Conservation (phyloP, 1,140 invertebrate species). For the Aphis gossypii region DNA sequence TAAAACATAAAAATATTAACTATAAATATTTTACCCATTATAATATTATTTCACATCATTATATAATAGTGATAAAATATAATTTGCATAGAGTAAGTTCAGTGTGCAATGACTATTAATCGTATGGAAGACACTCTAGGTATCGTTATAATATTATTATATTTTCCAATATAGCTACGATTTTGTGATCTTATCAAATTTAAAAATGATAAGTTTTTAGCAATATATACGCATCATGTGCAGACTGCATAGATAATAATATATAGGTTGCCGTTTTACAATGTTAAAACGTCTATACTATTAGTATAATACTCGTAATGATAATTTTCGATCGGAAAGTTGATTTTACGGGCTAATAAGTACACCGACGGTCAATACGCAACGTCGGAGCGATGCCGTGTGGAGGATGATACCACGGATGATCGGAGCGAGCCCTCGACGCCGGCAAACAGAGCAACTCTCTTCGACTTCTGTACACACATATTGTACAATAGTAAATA, state of each 20-base stretch:
- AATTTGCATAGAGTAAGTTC: too few relatives aligned
- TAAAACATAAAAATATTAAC: too few relatives aligned
- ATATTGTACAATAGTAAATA: background rate
- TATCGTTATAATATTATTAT: background rate
- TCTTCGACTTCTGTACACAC: background rate
- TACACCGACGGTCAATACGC: background rate
- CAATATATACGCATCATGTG: background rate
- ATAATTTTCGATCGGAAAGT: conserved; percentile 19
- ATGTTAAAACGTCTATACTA: background rate
- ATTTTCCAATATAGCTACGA: background rate
- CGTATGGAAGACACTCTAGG: background rate
- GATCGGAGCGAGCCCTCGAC: background rate
- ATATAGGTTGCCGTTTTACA: background rate
- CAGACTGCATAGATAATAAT: background rate
- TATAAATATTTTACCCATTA: too few relatives aligned
- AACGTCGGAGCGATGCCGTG: background rate
- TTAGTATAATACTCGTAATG: background rate
- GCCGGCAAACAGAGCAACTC: background rate
- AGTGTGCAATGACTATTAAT: background rate
- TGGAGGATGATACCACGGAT: background rate
- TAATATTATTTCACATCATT: too few relatives aligned
- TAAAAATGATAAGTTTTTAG: background rate
- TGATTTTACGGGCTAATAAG: conserved; percentile 31
- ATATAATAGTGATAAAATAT: too few relatives aligned
- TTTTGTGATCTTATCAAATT: background rate